Conservation (phyloP, 37 sponge, comb jelly and placozoan genomes). For the Chondrosia reniformis region DNA sequence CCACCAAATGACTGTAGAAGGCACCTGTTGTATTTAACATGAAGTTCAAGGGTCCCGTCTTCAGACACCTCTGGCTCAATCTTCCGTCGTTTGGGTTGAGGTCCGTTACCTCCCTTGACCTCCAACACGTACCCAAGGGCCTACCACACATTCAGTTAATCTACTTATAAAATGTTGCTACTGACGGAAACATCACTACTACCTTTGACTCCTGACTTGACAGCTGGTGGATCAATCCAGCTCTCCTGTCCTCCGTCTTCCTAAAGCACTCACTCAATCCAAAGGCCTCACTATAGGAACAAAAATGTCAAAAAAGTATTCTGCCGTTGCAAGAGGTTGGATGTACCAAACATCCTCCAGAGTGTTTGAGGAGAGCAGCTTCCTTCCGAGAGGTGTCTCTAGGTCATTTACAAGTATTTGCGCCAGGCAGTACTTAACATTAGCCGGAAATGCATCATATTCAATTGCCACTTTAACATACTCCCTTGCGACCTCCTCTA, state of each 20-base stretch:
- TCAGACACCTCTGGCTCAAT: constrained; percentile 63
- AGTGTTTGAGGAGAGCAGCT: constrained; percentile 38
- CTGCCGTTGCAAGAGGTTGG: neutral
- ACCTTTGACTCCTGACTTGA: neutral
- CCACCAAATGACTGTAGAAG: neutral
- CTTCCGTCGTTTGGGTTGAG: constrained; percentile 32
- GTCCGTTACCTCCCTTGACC: constrained; percentile 13
- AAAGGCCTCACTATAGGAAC: neutral
- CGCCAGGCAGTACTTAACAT: constrained; percentile 78
- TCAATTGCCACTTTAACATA: constrained; percentile 50
- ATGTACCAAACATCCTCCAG: constrained; percentile 62
- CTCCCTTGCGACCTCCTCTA: constrained; percentile 56
- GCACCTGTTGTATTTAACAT: constrained; percentile 48
- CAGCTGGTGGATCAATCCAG: too few species aligned
- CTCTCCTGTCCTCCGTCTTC: too few species aligned
- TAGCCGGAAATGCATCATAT: constrained; percentile 40
- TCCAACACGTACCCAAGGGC: constrained; percentile 21
- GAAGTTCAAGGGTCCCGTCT: constrained; percentile 60
- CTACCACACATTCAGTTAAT: too few species aligned
- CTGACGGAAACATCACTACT: too few species aligned
- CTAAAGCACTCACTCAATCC: neutral
- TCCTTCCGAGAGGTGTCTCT: constrained; percentile 36
- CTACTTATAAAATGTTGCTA: too few species aligned
- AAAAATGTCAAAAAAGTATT: neutral
- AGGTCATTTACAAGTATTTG: constrained; percentile 54